These are phyloP conservation scores for Heliconius melpomene DNA, from an alignment of 1,140 invertebrate species.

Conservation along the genomic window DNA sequence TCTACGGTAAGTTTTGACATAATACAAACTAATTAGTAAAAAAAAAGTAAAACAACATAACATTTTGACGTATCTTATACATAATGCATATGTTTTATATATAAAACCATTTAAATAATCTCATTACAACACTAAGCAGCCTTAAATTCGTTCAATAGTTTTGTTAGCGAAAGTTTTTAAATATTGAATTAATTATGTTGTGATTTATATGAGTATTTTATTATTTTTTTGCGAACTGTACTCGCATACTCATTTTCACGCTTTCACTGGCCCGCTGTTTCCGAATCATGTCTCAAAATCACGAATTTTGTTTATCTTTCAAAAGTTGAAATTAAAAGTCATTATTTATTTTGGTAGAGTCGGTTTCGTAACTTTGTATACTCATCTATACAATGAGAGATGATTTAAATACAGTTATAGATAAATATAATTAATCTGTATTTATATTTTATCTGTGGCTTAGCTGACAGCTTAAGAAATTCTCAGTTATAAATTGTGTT, in stretches of 20 bases:
- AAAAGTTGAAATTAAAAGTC: constrained; percentile 7
- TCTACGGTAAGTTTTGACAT: not conserved
- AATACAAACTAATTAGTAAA: not conserved
- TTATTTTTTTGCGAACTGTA: constrained; percentile 46
- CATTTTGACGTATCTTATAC: not conserved
- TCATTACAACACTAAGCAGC: constrained; percentile 5
- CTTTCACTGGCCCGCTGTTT: constrained; percentile 49
- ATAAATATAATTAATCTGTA: not conserved
- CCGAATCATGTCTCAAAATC: constrained; percentile 23
- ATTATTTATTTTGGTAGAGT: not conserved
- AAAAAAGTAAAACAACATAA: not conserved
- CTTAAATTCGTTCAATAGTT: not conserved
- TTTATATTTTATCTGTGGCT: not conserved
- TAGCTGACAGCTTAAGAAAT: not conserved
- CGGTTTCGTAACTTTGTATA: not conserved
- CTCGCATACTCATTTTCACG: constrained; percentile 50
- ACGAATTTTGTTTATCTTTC: constrained; percentile 34
- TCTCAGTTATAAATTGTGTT: not conserved
- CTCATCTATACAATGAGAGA: not conserved
- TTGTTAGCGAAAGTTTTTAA: not conserved
- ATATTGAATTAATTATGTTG: not conserved
- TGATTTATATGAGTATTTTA: constrained; percentile 1
- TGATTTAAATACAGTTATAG: not conserved
- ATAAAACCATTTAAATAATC: not conserved
- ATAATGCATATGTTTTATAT: not conserved